Percentiles rank a stretch among this genome's conserved stretches.
phyloP scores from a whole-genome alignment of 2,888 invertebrate species.

The Protophormia terraenovae region DNA sequence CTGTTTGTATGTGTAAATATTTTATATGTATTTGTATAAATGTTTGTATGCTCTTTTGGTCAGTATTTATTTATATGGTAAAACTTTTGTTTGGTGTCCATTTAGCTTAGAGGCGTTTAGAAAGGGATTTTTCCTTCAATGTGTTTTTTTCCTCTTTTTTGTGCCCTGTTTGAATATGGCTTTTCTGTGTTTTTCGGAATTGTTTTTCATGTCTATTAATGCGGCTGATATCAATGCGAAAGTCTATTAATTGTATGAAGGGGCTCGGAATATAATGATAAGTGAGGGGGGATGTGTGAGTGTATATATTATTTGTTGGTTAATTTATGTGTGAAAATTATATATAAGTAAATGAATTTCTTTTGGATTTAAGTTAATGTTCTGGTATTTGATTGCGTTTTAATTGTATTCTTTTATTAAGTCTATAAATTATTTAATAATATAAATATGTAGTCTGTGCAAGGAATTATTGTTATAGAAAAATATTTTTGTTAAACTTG shows the following conservation, averaged over 20 bases:
- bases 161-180: slow-evolving; percentile 52
- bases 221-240: slow-evolving; percentile 53
- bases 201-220: slow-evolving; percentile 59
- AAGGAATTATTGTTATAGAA: background rate
- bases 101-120: slow-evolving; percentile 61
- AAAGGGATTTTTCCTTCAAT: slow-evolving; percentile 54
- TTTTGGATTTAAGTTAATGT: slow-evolving; percentile 58
- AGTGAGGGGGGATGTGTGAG: background rate
- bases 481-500: background rate
- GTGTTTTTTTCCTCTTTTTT: background rate
- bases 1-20: slow-evolving; percentile 29
- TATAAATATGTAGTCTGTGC: background rate
- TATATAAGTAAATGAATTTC: slow-evolving; percentile 62
- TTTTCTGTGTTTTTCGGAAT: slow-evolving; percentile 52
- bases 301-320: slow-evolving; percentile 12
- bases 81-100: slow-evolving; percentile 62
- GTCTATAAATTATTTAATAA: slow-evolving; percentile 55
- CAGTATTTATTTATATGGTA: slow-evolving; percentile 56
- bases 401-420: slow-evolving; percentile 65
- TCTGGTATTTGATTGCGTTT: slow-evolving; percentile 62
- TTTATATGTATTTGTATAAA: slow-evolving; percentile 57
- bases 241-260: slow-evolving; percentile 38
- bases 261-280: background rate
- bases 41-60: slow-evolving; percentile 50
- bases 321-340: slow-evolving; percentile 66